These are phyloP conservation scores for Agrypnus murinus DNA, from an alignment of 2,888 invertebrate genomes.

Conservation along the genomic window DNA sequence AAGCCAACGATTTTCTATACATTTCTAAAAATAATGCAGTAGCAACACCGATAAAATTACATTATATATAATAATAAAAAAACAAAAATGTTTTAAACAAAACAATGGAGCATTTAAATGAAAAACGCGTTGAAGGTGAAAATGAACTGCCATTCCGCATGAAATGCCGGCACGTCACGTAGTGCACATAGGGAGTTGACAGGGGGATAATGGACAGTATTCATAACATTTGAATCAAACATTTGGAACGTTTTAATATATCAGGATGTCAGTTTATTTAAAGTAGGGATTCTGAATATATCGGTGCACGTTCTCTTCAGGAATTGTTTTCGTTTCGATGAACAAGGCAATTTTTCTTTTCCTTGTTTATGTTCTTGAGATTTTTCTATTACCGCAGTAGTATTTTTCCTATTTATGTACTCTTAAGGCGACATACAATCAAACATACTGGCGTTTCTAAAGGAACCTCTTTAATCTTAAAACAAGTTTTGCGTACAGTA, in stretches of 20 bases:
- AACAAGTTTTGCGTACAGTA: no score
- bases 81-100: conserved; percentile 18
- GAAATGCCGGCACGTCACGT: conserved; percentile 41
- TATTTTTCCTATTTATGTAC: conserved; percentile 31
- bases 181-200: conserved; percentile 44
- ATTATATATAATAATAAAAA: no score
- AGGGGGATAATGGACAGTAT: conserved; percentile 45
- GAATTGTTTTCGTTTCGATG: conserved; percentile 39
- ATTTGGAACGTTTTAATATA: conserved; percentile 46
- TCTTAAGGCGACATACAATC: conserved; percentile 18
- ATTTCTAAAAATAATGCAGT: no score
- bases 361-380: conserved; percentile 32
- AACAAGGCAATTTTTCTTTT: conserved; percentile 32
- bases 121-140: conserved; percentile 37
- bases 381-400: conserved; percentile 29
- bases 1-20: no score
- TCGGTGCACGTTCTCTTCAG: conserved; percentile 26
- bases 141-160: conserved; percentile 35
- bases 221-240: conserved; percentile 48
- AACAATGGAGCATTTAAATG: conserved; percentile 25
- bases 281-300: conserved; percentile 20
- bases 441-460: conserved; percentile 13
- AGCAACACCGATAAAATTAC: no score
- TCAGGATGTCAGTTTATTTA: conserved; percentile 44
- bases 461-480: conserved; percentile 18